Base-by-base conservation (phyloP, 2,797 vertebrate species). In the Acanthopagrus latus region DNA sequence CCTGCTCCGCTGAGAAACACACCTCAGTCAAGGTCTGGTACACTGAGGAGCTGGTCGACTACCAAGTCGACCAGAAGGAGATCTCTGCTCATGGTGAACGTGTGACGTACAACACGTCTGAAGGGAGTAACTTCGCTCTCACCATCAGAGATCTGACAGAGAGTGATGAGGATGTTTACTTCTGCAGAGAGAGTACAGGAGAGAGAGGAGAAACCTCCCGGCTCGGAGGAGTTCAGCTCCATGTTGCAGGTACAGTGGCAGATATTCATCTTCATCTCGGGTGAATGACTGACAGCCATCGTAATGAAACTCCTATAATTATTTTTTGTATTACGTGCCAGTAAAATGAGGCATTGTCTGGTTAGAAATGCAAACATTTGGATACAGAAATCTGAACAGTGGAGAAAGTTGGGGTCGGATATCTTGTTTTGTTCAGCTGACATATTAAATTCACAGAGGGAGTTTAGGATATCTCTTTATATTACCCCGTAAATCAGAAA, bases 171-270 rank as follows among this genome's bases (percentile, higher is more conserved):
- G 38, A 50, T 0, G 3, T 5, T 18, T 71, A 71, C 67, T 51
- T 8, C 44, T 78, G 75, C 23, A 10, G 44, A 50, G 8, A 48
- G 10, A 18, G 6, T 7, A 41, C 20, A 9, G 3, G 2, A 7
- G 7, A 3, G 38, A 38, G 38, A 17, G 0, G 4, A 44, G 14
- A 44, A 29, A 2, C 1, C 3, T 60, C 18, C 23, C 21, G 8
- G 33, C 3, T 2, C 14, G 7, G 8, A 20, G 1, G 2, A 62
- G 8, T 47, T 64, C 2, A 25, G 25, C 76, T 78, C 47, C 16
- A 6, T n/a, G 62, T 71, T 43, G 6, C 76, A 71, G 76, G 76
- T 78, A 64, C 41, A 56, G 27, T n/a, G 7, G 10, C 3, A 20
- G 5, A 2, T 20, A 46, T 0, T 29, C 0, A 3, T 51, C 9